A percentile compares a stretch with the other conserved stretches of the same genome.
These are phyloP conservation scores for Eustalomyia histrio DNA, from an alignment of 2,888 invertebrate species.

Conservation along the genomic window DNA sequence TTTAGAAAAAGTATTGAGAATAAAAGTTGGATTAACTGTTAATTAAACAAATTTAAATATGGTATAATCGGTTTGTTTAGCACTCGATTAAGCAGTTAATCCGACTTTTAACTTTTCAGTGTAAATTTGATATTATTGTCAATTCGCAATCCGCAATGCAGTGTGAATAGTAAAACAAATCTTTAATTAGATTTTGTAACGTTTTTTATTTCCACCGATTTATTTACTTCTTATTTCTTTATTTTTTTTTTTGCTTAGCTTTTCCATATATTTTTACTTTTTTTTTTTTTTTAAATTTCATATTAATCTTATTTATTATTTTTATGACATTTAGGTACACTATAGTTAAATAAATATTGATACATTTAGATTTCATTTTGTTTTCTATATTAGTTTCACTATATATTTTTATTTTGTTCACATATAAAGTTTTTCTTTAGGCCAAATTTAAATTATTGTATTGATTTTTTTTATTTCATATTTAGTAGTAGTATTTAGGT, in stretches of 20 bases:
- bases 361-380: constrained; percentile 51
- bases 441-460: constrained; percentile 58
- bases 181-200: no score
- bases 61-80: no score
- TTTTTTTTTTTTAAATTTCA: background rate
- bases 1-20: no score
- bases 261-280: constrained; percentile 30
- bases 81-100: no score
- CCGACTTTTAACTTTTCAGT: no score
- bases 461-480: constrained; percentile 20
- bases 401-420: constrained; percentile 36
- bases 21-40: no score
- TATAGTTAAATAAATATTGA: constrained; percentile 64
- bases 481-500: constrained; percentile 28
- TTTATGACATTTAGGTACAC: constrained; percentile 65
- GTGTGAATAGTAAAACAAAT: no score
- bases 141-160: no score
- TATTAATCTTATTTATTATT: constrained; percentile 15
- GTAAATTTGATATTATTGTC: no score
- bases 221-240: constrained; percentile 16
- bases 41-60: no score
- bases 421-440: constrained; percentile 59
- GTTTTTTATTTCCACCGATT: constrained; percentile 57
- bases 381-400: constrained; percentile 22
- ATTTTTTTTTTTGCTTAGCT: constrained; percentile 26